Base-by-base conservation (phyloP, 1,140 invertebrate genomes). In the Papilio aristodemus region DNA sequence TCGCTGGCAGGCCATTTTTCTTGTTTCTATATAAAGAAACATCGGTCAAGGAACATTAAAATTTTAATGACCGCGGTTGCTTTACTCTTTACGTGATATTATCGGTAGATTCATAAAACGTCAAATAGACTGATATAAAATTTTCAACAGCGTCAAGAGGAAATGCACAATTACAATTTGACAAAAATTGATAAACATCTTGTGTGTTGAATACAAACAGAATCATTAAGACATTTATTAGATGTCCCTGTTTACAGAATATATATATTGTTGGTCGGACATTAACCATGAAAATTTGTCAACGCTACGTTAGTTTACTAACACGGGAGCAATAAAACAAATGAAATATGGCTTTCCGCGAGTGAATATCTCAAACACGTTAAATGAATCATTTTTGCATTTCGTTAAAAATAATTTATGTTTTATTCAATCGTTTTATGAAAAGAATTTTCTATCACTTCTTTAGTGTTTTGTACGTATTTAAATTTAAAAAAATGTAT, bases 1-100 rank as follows among this genome's bases (percentile, higher is more conserved):
- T 68, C 72, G 69, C 69, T 83, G 84, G 82, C 87, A 86, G 80
- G 77, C 73, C 67, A 86, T 90, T 85, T 84, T 76, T 89, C 82
- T 81, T 80, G 79, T 75, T 74, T 79, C 84, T 90, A 83, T 84
- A 87, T 84, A 84, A 81, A 89, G 82, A 89, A 84, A 84, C 83
- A 83, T 85, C 83, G 81, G 84, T 80, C 83, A 86, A 87, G 82
- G 76, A 79, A 75, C 71, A 69, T 68, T 74, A 71, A 67, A 62
- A 74, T 76, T 63, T 71, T 66, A 43, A 41, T 64, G 10, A 60
- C 37, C 41, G 39, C 25, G 46, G 10, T 38, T 36, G 37, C 36
- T 38, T 74, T 41, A 63, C 37, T 37, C 22, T 37, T 71, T 11
- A 64, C 39, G 22, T 4, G 19, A 64, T 68, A 54, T 39, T 14